These are phyloP conservation scores for Dendrolimus punctatus DNA, from an alignment of 1,140 invertebrate genomes.

Conservation along the genomic window DNA sequence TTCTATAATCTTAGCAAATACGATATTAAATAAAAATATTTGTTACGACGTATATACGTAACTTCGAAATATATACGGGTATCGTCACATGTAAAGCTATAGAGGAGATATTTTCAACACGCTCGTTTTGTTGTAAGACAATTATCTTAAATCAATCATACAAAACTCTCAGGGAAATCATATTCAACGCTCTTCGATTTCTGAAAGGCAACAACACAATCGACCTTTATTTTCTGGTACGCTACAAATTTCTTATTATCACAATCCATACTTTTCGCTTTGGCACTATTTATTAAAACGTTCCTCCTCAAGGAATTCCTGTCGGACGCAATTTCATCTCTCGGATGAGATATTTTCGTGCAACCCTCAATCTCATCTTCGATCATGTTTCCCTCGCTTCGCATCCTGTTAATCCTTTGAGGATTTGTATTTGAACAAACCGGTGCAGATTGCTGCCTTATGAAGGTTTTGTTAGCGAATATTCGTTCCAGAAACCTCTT, in stretches of 20 bases:
- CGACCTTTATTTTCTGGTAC: slow-evolving; percentile 53
- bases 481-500: slow-evolving; percentile 46
- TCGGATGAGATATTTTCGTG: slow-evolving; percentile 23
- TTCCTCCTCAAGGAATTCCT: slow-evolving; percentile 59
- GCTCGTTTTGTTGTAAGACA: too few relatives aligned
- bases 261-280: slow-evolving; percentile 55
- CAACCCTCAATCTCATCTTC: slow-evolving; percentile 30
- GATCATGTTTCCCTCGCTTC: slow-evolving; percentile 54
- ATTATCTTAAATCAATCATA: slow-evolving; percentile 24
- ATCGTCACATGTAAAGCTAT: too few relatives aligned
- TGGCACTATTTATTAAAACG: slow-evolving; percentile 64
- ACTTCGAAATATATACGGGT: too few relatives aligned
- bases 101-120: too few relatives aligned
- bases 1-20: too few relatives aligned
- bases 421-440: slow-evolving; percentile 40
- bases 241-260: slow-evolving; percentile 41
- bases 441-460: slow-evolving; percentile 60
- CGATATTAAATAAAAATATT: too few relatives aligned
- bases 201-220: slow-evolving; percentile 49
- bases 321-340: slow-evolving; percentile 31
- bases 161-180: slow-evolving; percentile 60
- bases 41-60: too few relatives aligned
- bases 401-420: slow-evolving; percentile 44
- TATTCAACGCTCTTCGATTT: slow-evolving; percentile 57
- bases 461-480: slow-evolving; percentile 45